Conservation (phyloP, 2,797 vertebrate species). For the Rousettus madagascariensis region DNA sequence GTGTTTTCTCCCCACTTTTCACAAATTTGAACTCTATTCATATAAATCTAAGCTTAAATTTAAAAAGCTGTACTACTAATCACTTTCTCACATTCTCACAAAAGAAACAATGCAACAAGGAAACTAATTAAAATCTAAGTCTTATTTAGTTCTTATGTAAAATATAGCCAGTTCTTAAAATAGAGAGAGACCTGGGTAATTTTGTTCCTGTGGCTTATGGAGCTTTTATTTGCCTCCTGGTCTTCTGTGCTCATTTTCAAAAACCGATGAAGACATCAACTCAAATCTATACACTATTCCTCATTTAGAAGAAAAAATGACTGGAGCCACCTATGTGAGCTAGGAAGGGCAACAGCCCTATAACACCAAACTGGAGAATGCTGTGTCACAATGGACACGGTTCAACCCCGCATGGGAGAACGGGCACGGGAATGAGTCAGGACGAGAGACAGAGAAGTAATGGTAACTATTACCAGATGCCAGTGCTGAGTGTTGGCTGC, state of each 20-base stretch:
- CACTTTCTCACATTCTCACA: background rate
- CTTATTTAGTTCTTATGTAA: background rate
- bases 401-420: background rate
- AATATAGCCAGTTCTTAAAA: background rate
- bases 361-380: background rate
- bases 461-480: background rate
- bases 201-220: background rate
- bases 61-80: background rate
- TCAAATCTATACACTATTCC: background rate
- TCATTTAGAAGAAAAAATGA: background rate
- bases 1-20: background rate
- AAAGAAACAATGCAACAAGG: background rate
- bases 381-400: rapidly evolving
- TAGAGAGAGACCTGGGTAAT: background rate
- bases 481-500: background rate
- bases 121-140: background rate
- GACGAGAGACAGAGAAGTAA: background rate
- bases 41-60: background rate
- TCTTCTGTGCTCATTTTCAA: background rate
- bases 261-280: background rate
- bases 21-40: slow-evolving; percentile 7
- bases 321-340: background rate
- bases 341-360: rapidly evolving
- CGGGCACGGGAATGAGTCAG: rapidly evolving
- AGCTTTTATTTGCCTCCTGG: background rate